Conservation (phyloP, 2,888 invertebrate species). For the Amblyjoppa proteus region DNA sequence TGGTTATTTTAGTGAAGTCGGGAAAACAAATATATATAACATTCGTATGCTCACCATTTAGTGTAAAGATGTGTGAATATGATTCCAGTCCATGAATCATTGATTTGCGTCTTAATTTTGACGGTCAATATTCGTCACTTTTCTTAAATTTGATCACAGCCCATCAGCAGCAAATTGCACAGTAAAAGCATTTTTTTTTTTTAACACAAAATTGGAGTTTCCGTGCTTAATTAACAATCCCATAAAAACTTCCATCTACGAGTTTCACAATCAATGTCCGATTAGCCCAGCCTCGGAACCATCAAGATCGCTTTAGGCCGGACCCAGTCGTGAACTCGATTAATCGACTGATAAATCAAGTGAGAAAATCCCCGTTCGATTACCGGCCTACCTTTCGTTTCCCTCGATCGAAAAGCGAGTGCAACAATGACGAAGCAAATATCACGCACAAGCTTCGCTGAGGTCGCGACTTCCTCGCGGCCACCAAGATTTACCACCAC, state of each 20-base stretch:
- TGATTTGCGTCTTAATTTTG: not conserved
- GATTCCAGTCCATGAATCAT: not conserved
- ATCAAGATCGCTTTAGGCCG: not conserved
- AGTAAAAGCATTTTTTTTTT: not conserved
- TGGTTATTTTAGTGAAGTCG: too few relatives aligned
- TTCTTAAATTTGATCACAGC: not conserved
- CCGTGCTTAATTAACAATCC: not conserved
- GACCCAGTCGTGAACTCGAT: not conserved
- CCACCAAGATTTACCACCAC: not conserved
- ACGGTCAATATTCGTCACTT: not conserved
- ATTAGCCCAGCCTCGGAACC: not conserved
- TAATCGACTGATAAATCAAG: slow-evolving; percentile 5
- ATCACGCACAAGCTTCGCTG: not conserved
- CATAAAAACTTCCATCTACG: not conserved
- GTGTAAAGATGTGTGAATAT: too few relatives aligned
- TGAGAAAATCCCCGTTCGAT: not conserved
- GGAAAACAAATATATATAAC: too few relatives aligned
- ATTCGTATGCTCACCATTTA: too few relatives aligned
- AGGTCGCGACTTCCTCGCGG: slow-evolving; percentile 22
- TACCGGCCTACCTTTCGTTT: not conserved
- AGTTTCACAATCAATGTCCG: not conserved
- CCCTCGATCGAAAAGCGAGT: not conserved
- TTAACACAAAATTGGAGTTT: not conserved
- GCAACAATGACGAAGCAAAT: not conserved
- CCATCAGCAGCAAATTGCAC: not conserved